These are phyloP conservation scores for Amblyjoppa proteus DNA, from an alignment of 2,888 invertebrate species.

Conservation along the genomic window DNA sequence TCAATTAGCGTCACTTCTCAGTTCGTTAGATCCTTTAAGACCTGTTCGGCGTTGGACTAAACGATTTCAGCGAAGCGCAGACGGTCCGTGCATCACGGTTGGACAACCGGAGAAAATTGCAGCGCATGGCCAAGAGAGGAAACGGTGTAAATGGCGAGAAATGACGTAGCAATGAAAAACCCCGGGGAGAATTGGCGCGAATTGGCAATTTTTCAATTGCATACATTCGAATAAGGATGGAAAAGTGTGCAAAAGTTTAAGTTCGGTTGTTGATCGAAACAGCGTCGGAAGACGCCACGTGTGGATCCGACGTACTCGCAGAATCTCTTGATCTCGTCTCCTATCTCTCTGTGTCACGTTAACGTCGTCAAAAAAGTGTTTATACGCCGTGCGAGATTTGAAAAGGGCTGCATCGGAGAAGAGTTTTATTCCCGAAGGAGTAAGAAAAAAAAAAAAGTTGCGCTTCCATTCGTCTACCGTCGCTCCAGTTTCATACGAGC, in stretches of 20 bases:
- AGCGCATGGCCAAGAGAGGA: constrained; percentile 2
- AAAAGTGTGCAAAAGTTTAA: neutral
- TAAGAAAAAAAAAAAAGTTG: constrained; percentile 22
- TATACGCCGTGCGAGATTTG: neutral
- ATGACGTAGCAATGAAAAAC: neutral
- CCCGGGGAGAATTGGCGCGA: neutral
- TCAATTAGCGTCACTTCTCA: constrained; percentile 80
- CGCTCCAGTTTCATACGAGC: neutral
- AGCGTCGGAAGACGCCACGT: too few relatives aligned
- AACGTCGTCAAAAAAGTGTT: neutral
- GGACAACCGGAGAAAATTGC: constrained; percentile 46
- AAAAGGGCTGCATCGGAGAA: neutral
- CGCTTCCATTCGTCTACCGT: neutral
- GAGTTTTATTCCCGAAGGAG: constrained; percentile 2
- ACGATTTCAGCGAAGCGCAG: constrained; percentile 49
- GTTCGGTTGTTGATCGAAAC: neutral
- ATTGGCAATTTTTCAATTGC: neutral
- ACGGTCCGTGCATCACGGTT: constrained; percentile 24
- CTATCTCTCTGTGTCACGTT: neutral
- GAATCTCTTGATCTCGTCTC: neutral
- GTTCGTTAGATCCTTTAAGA: constrained; percentile 80
- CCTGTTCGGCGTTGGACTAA: constrained; percentile 63
- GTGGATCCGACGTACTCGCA: too few relatives aligned
- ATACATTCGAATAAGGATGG: neutral
- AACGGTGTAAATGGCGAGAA: constrained; percentile 3